These are phyloP conservation scores for Sinotaia quadrata DNA, from an alignment of 2,888 invertebrate species.

Conservation along the genomic window DNA sequence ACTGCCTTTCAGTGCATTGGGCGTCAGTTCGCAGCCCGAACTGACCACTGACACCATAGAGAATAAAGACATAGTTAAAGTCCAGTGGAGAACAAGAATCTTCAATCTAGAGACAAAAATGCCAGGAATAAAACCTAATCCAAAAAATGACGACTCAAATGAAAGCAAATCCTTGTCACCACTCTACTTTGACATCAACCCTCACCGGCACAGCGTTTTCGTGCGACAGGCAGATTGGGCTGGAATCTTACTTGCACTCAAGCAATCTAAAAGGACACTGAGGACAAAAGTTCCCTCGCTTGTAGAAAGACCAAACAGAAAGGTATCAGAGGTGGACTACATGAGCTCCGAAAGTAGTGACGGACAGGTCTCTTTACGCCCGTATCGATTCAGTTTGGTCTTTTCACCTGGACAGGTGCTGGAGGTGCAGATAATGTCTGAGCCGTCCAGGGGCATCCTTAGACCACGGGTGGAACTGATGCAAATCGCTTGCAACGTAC, in stretches of 20 bases:
- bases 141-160: neutral
- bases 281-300: too few species aligned
- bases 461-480: constrained; percentile 34
- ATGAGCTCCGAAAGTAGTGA: neutral
- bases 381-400: constrained; percentile 24
- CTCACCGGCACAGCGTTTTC: neutral
- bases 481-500: constrained; percentile 36
- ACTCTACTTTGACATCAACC: neutral
- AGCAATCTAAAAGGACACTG: too few species aligned
- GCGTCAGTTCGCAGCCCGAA: constrained; percentile 42
- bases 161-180: neutral
- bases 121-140: neutral
- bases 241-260: too few species aligned
- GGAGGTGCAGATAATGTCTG: constrained; percentile 37
- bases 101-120: too few species aligned
- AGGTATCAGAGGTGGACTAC: constrained; percentile 1
- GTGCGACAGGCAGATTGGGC: constrained; percentile 18
- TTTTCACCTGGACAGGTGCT: constrained; percentile 38
- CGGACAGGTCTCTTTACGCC: neutral
- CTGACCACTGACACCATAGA: constrained; percentile 30
- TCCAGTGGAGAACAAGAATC: constrained; percentile 44
- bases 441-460: constrained; percentile 32
- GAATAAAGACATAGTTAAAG: constrained; percentile 32
- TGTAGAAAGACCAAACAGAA: too few species aligned
- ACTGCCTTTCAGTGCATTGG: constrained; percentile 43